Base-by-base conservation (phyloP, 2,888 invertebrate species). In the Hipparchia sbordonii region DNA sequence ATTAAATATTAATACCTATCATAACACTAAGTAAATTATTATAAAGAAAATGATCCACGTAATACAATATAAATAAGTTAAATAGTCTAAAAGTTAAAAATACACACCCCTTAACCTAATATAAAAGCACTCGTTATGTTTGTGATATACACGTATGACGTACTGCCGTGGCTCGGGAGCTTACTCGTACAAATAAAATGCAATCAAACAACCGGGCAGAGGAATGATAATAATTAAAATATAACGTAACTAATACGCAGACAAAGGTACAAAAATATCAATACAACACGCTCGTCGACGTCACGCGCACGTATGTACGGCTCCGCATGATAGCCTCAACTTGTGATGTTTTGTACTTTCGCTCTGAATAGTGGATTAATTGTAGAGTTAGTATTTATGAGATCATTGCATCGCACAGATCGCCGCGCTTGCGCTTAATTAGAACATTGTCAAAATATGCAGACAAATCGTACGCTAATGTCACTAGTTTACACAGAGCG, bases 61-160 rank as follows among this genome's bases (percentile, higher is more conserved):
- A 92, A 93, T 93, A 91, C 90, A 90, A 91, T 92, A 91, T 90
- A 93, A 93, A 93, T 93, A 93, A 93, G 93, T 93, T 93, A 92
- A 93, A 93, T 92, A 93, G 89, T 92, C 93, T 93, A 93, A 92
- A 93, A 87, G 89, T 93, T 93, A 92, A 93, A 93, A 93, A 91
- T 93, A 93, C 93, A 93, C 93, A 92, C 93, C 81, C 86, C 92
- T 87, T 92, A 93, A 92, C 90, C 92, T 93, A 93, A 91, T 90
- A 88, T 86, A 93, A 93, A 93, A 92, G 89, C 93, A 92, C 89
- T 90, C 91, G 86, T 86, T 85, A 79, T 78, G 85, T 84, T 88
- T 85, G 86, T 86, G 82, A 82, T 84, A 85, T 66, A 77, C 74
- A 60, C 59, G 33, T 63, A 33, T 51, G 65, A 82, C 84, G 81